Evolutionary conservation across 2,888 invertebrate species (phyloP).

Genomic region (Sympetrum striolatum): DNA sequence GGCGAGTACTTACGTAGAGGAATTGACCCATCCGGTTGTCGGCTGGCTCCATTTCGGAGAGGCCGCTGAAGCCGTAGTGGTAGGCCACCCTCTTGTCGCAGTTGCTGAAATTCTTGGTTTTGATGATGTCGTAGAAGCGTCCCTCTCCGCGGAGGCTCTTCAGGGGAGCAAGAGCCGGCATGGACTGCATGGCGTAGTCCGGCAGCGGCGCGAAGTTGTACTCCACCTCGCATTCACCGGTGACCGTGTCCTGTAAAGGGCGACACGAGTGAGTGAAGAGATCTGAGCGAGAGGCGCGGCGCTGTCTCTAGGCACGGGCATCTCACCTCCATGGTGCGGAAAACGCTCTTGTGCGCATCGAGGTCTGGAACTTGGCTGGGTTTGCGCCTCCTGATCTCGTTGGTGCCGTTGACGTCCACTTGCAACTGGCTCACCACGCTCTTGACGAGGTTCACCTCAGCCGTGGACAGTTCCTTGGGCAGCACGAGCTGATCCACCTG

Average conservation of each 20-base stretch:
- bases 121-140: conserved; percentile 68
- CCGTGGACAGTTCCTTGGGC: conserved; percentile 63
- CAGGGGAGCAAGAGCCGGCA: conserved; percentile 64
- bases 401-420: conserved; percentile 68
- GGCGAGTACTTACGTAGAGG: conserved; percentile 58
- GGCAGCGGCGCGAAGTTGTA: conserved; percentile 71
- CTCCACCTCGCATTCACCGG: conserved; percentile 74
- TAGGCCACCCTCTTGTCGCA: conserved; percentile 70
- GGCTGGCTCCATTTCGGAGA: conserved; percentile 63
- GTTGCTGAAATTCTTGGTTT: conserved; percentile 70
- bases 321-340: conserved; percentile 69
- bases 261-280: neutral
- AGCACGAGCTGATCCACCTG: conserved; percentile 64
- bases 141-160: conserved; percentile 59
- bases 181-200: conserved; percentile 63
- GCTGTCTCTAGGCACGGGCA: neutral
- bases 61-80: conserved; percentile 69
- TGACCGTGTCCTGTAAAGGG: conserved; percentile 64
- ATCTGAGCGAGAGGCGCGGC: too few species aligned
- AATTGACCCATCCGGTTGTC: conserved; percentile 63
- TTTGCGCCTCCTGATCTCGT: conserved; percentile 56
- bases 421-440: conserved; percentile 74
- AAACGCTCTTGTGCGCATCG: conserved; percentile 64
- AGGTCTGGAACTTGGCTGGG: conserved; percentile 54
- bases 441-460: conserved; percentile 74